Percentiles rank a stretch among this genome's conserved stretches.
These are phyloP conservation scores for Leptonema lineaticorne DNA, from an alignment of 1,140 invertebrate genomes.

Conservation along the genomic window DNA sequence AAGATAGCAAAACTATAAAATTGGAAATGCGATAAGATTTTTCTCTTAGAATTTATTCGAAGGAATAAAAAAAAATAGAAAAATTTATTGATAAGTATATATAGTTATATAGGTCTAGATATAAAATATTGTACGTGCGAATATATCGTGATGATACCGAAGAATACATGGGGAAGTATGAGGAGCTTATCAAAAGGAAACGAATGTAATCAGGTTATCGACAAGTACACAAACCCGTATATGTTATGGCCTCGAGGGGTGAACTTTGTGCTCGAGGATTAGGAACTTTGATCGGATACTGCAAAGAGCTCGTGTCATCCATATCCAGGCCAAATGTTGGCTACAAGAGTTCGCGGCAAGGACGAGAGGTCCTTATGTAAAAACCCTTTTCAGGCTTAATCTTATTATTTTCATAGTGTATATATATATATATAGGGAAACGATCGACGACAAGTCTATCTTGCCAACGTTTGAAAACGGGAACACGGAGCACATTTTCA, in stretches of 20 bases:
- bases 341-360: background rate
- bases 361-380: background rate
- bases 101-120: no score
- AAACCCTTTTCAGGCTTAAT: slow-evolving; percentile 8
- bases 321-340: background rate
- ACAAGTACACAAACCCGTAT: slow-evolving; percentile 22
- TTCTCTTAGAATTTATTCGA: background rate
- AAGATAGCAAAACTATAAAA: background rate
- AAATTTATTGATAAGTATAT: no score
- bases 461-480: background rate
- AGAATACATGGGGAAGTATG: slow-evolving; percentile 2
- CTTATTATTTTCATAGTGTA: no score
- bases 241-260: slow-evolving; percentile 4
- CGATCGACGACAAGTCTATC: slow-evolving; percentile 5
- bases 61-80: background rate
- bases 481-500: background rate
- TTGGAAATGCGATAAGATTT: background rate
- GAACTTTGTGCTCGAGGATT: slow-evolving; percentile 25
- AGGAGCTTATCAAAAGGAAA: slow-evolving; percentile 26
- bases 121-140: no score
- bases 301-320: slow-evolving; percentile 2
- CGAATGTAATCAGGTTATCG: slow-evolving; percentile 31
- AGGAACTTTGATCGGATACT: slow-evolving; percentile 27
- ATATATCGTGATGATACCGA: background rate
- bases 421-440: background rate